These are phyloP conservation scores for Phyllopteryx taeniolatus DNA, from an alignment of 2,113 vertebrate species.

Conservation along the genomic window DNA sequence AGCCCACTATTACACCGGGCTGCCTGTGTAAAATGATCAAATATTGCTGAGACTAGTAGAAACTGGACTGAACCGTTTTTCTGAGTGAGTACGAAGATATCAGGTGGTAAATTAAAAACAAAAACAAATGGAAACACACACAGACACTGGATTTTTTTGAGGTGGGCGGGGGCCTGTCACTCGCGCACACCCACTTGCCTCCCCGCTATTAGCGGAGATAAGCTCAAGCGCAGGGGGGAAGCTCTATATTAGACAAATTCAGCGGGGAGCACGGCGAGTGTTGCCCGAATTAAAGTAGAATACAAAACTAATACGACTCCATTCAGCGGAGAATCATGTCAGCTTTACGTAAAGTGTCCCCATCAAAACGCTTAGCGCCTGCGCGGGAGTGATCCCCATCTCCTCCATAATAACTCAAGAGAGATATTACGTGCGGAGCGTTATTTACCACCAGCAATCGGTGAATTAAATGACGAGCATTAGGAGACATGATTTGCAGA, in stretches of 20 bases:
- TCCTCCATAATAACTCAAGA: conserved; percentile 48
- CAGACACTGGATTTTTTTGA: not conserved
- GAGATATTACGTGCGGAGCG: conserved; percentile 50
- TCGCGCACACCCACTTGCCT: conserved; percentile 32
- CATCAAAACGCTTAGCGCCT: conserved; percentile 37
- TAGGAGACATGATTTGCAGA: conserved; percentile 45
- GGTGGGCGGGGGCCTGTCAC: conserved; percentile 19
- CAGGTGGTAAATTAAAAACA: too few species aligned
- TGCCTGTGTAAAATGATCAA: conserved; percentile 27
- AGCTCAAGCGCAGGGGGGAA: conserved; percentile 39
- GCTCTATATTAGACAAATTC: conserved; percentile 24
- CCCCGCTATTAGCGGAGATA: conserved; percentile 39
- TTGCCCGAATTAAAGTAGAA: conserved; percentile 54
- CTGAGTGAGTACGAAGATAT: not conserved
- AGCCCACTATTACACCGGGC: not conserved
- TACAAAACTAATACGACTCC: conserved; percentile 56
- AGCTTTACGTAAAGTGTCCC: conserved; percentile 53
- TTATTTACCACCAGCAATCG: conserved; percentile 61
- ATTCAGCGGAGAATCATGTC: conserved; percentile 47
- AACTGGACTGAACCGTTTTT: too few species aligned
- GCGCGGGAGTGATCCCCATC: conserved; percentile 32
- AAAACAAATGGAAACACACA: not conserved
- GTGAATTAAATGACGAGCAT: conserved; percentile 62
- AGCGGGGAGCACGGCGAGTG: conserved; percentile 15
- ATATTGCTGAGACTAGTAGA: conserved; percentile 28